These are phyloP conservation scores for Lamprologus lemairii DNA, from an alignment of 2,113 vertebrate genomes.

Conservation along the genomic window DNA sequence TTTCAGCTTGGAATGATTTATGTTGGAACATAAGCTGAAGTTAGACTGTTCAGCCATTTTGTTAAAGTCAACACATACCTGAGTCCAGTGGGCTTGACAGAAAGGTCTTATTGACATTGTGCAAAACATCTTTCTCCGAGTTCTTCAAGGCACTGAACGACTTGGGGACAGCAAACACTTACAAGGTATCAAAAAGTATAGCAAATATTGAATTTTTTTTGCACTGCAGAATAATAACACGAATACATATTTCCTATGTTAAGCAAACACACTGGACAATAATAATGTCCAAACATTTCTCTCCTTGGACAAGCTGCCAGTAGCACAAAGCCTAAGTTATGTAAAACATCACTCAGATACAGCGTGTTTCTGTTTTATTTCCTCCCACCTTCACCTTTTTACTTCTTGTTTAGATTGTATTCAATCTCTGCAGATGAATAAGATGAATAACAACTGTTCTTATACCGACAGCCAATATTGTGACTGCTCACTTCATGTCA, in stretches of 20 bases:
- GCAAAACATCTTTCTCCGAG: neutral
- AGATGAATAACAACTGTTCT: conserved; percentile 4
- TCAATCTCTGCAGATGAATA: neutral
- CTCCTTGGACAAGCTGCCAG: neutral
- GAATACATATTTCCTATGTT: neutral
- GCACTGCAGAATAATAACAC: neutral
- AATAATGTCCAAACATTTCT: neutral
- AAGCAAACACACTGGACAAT: neutral
- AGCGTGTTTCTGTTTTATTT: conserved; percentile 49
- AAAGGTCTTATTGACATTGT: neutral
- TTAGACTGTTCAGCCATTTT: neutral
- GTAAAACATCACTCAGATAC: conserved; percentile 28
- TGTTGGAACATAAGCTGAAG: neutral
- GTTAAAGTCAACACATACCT: neutral
- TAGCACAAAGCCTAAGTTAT: neutral
- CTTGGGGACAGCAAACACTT: neutral
- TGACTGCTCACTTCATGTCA: neutral
- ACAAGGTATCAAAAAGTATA: neutral
- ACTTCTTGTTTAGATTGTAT: conserved; percentile 20
- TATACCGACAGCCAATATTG: neutral
- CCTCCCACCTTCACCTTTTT: conserved; percentile 12
- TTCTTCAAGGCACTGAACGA: neutral
- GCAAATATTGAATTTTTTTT: neutral
- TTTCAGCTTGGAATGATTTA: neutral
- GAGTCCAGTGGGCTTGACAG: neutral